Evolutionary conservation across 2,113 vertebrate species (phyloP), one percentile per base, ranked within the genome.

Genomic region (Anas platyrhynchos): DNA sequence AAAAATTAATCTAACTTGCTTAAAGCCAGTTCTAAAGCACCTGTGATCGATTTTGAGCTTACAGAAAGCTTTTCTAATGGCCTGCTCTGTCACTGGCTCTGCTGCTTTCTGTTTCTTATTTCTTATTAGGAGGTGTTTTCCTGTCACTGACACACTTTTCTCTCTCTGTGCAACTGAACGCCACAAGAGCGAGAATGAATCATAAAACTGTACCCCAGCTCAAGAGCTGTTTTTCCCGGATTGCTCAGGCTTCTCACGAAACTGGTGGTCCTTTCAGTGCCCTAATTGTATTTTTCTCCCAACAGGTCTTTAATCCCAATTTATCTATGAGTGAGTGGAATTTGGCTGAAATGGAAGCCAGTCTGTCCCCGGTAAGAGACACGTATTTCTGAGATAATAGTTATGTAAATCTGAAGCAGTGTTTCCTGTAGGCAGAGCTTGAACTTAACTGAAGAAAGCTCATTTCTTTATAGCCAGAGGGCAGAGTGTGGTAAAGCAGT

Each of bases 321-420:
- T 97, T 99, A 63, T 98, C 98, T 93, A 84, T 98, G 86, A 98
- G 94, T 74, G 99, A 99, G 86, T 99, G 99, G 99, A 99, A 98
- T 98, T 96, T 99, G 96, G 97, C 98, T 83, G 98, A 99, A 73
- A 97, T 99, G 97, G 98, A 99, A 91, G 96, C 98, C 84, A 98
- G 97, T 89, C 98, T 99, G 81, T 98, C 98, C 97, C 98, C 98
- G 94, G 99, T 99, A 97, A 98, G 99, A 76, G 65, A 44, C 0
- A 0, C 9, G 7, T 8, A 7, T 88, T 80, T 89, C 59, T 85
- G 75, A 69, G 41, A 55, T 2, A 52, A 41, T 23, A 16, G 36
- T 8, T 3, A 44, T 52, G 32, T 38, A 32, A 16, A 63, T 13
- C 5, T 13, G n/a, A 22, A 79, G 52, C 46, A 55, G 61, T 5